Base-by-base conservation (phyloP, 2,797 vertebrate species). In the Coccyzus lansbergi region DNA sequence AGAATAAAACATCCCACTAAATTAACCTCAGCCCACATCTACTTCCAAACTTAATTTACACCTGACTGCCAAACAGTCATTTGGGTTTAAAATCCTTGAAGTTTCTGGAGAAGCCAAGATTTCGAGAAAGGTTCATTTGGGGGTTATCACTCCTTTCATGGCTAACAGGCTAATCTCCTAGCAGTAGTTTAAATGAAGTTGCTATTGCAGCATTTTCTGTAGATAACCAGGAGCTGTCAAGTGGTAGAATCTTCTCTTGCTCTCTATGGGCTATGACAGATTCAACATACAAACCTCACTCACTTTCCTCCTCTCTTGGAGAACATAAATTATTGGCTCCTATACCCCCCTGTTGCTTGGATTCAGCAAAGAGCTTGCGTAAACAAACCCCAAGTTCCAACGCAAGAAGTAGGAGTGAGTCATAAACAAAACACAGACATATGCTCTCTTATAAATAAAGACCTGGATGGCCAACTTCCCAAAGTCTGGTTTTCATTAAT, bases 351-450 rank as follows among this genome's bases (percentile, higher is more conserved):
- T 94, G 95, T 95, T 95, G 92, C 95, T 94, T 95, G 90, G 96
- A 97, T 97, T 97, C 95, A 96, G 94, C 28, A 53, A 96, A 96
- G 96, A 96, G 90, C 96, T 97, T 96, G 94, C 77, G 25, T 97
- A 98, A 98, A 98, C 97, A 98, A 97, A 97, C 85, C 91, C 91
- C 92, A 91, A 95, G 92, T 96, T 97, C 97, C 94, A 97, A 97
- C 97, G 93, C 86, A 82, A 96, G 94, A 96, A 97, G 86, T 89
- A 96, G 94, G 94, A 96, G 87, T 97, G 97, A 98, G 95, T 98
- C 97, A 98, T 96, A 97, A 98, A 97, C 97, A 97, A 98, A 97
- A 97, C 95, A 96, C 79, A 97, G 97, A 96, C 97, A 97, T 97
- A 97, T 98, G 97, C 92, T 97, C 81, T 97, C 90, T 94, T 97